Base-by-base conservation (phyloP, 30 jellyfish, hydroid and myxozoan genomes). In the Mastigias papua region DNA sequence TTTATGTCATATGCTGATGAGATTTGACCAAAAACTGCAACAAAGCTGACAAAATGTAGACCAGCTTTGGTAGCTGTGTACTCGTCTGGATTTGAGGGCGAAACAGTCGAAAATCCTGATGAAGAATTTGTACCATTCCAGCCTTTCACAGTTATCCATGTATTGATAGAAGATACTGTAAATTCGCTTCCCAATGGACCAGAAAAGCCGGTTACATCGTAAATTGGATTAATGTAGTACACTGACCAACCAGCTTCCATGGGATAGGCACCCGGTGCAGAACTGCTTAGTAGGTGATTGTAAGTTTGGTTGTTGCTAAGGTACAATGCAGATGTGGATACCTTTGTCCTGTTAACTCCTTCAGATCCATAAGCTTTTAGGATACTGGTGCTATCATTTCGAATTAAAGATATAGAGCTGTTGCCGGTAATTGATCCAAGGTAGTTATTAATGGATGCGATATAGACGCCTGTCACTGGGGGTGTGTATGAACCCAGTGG, bases 401-500 rank as follows among this genome's bases (percentile, higher is more conserved):
- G 84, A 25, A 87, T 76, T 50, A 78, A 48, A 13, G 96, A 65
- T 0, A 89, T 42, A 21, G 93, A 58, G 69, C 93, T 81, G 69
- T 70, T 73, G n/a, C 91, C 97, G 1, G 97, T 58, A 11, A 78
- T 77, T 9, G 96, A 50, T 33, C 70, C 74, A 50, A 89, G 89
- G 86, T 75, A 74, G 83, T 73, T 66, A 86, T 90, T 90, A 82
- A 90, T 46, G 57, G 94, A 79, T 30, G 76, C 89, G 49, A 90
- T 83, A 82, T 90, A 90, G 0, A 90, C 72, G 1, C 97, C 97
- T 34, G 91, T 9, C 4, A 69, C 90, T 22, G 90, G 90, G 48
- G 93, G 90, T 0, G 87, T 80, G 72, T 95, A 95, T 32, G 89
- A 51, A n/a, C 97, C 97, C 60, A 57, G 32, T 4, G 82, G 81